Evolutionary conservation across 2,797 vertebrate genomes (phyloP).

Genomic region (Threskiornis aethiopicus): DNA sequence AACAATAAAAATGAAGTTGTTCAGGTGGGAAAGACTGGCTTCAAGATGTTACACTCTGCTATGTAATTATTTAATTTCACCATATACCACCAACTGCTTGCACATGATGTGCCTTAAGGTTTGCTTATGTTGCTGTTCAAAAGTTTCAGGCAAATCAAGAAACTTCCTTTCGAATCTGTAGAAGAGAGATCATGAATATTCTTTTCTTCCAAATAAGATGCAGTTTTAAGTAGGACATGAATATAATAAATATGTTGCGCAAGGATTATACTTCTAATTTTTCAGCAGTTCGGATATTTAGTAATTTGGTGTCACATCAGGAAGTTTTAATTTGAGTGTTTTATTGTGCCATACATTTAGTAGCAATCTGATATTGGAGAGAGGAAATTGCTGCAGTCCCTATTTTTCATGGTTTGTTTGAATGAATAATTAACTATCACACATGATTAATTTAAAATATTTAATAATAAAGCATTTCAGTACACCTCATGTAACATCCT

Average conservation of each 20-base stretch:
- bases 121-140: background rate
- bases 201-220: slow-evolving; percentile 28
- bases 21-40: background rate
- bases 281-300: slow-evolving; percentile 42
- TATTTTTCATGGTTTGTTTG: slow-evolving; percentile 64
- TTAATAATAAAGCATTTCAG: slow-evolving; percentile 50
- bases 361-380: slow-evolving; percentile 36
- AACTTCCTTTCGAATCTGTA: slow-evolving; percentile 43
- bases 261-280: slow-evolving; percentile 39
- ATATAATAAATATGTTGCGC: slow-evolving; percentile 23
- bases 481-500: slow-evolving; percentile 20
- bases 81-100: background rate
- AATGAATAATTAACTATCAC: slow-evolving; percentile 64
- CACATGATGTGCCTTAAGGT: background rate
- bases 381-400: slow-evolving; percentile 53
- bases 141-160: slow-evolving; percentile 45
- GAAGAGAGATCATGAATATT: slow-evolving; percentile 48
- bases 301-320: slow-evolving; percentile 58
- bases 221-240: slow-evolving; percentile 36
- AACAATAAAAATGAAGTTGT: background rate
- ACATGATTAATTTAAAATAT: slow-evolving; percentile 67
- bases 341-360: slow-evolving; percentile 61
- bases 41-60: background rate
- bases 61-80: slow-evolving; percentile 7
- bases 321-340: slow-evolving; percentile 65